Evolutionary conservation across 2,113 vertebrate genomes (phyloP).

Genomic region (Canis aureus): DNA sequence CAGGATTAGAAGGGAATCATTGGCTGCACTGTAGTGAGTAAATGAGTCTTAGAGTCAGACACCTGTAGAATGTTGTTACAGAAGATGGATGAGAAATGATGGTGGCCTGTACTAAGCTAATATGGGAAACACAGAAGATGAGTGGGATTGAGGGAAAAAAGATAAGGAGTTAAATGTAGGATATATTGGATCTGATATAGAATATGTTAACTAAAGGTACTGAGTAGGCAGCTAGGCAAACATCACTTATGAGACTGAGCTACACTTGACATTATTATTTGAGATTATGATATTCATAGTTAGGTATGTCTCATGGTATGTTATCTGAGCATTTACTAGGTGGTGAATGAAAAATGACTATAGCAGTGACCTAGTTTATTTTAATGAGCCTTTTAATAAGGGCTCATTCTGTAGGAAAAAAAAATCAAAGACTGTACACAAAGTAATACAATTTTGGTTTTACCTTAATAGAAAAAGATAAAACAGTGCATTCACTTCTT

Average conservation of each 20-base stretch:
- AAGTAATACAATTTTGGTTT: neutral
- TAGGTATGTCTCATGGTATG: neutral
- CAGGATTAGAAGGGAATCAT: neutral
- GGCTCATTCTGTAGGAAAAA: neutral
- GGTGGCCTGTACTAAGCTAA: neutral
- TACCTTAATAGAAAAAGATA: neutral
- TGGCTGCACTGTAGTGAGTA: neutral
- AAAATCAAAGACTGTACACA: neutral
- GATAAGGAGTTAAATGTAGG: neutral
- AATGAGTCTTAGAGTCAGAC: conserved; percentile 14
- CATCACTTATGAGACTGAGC: neutral
- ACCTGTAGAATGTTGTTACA: neutral
- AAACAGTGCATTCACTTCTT: neutral
- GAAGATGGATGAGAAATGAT: neutral
- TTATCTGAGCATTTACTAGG: neutral
- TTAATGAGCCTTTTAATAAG: neutral
- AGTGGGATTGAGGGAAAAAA: neutral
- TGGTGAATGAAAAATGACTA: neutral
- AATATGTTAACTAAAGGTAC: neutral
- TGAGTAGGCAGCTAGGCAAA: neutral
- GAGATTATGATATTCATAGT: neutral
- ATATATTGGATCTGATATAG: neutral
- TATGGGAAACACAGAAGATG: neutral
- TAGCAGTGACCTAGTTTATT: neutral
- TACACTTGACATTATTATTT: neutral